These are phyloP conservation scores for Bombus fervidus DNA, from an alignment of 1,140 invertebrate species.

Conservation along the genomic window DNA sequence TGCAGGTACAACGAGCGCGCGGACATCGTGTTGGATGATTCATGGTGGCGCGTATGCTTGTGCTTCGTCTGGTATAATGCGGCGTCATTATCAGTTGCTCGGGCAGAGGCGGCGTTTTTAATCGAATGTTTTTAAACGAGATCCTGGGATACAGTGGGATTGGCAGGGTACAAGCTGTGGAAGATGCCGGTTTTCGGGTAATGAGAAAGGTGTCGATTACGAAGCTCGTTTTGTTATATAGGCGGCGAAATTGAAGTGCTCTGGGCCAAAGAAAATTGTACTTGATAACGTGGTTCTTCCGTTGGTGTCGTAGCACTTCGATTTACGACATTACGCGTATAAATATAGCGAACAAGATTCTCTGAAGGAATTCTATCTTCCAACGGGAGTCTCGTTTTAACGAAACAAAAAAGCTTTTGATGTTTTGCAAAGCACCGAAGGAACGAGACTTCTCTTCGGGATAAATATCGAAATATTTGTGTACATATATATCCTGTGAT, in stretches of 20 bases:
- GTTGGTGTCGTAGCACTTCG: background rate
- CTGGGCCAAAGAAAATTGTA: background rate
- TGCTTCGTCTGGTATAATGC: conserved; percentile 27
- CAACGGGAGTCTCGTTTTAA: no score
- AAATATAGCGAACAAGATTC: background rate
- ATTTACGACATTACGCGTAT: background rate
- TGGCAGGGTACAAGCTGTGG: no score
- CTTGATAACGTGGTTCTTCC: background rate
- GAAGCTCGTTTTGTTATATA: background rate
- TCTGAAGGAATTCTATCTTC: no score
- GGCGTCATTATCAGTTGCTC: conserved; percentile 28
- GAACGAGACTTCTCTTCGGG: conserved; percentile 8
- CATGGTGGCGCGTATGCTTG: conserved; percentile 21
- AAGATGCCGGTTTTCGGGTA: background rate
- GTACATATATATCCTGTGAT: conserved; percentile 25
- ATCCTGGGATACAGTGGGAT: background rate
- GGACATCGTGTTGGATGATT: conserved; percentile 24
- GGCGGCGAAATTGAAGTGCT: background rate
- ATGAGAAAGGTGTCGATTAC: background rate
- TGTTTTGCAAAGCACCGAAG: background rate
- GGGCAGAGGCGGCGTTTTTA: conserved; percentile 22
- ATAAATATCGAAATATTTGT: conserved; percentile 40
- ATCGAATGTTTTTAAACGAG: conserved; percentile 20
- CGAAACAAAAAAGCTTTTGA: no score
- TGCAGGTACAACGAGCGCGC: conserved; percentile 14